These are phyloP conservation scores for Eulemur rubriventer DNA, from an alignment of 2,797 vertebrate genomes.

Conservation along the genomic window DNA sequence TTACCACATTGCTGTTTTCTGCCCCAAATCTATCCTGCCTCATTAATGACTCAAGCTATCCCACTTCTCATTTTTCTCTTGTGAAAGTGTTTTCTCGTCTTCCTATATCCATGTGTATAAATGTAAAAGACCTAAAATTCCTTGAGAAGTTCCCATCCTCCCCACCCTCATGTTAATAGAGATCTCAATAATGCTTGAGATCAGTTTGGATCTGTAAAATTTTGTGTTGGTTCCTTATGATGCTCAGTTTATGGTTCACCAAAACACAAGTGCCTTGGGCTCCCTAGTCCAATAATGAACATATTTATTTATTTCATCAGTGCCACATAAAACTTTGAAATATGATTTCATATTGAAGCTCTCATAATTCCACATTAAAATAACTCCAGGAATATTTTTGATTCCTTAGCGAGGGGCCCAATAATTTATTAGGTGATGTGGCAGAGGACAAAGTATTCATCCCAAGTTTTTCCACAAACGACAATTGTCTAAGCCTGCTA, in stretches of 20 bases:
- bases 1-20: not conserved
- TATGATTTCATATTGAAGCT: not conserved
- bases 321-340: constrained; percentile 9
- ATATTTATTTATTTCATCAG: not conserved
- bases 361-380: not conserved
- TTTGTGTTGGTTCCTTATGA: not conserved
- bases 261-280: not conserved
- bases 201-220: not conserved
- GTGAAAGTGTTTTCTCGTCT: not conserved
- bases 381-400: not conserved
- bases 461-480: not conserved
- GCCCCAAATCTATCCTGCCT: not conserved
- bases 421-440: not conserved
- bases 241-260: not conserved
- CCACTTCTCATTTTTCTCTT: not conserved
- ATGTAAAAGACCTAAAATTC: not conserved
- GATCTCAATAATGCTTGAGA: not conserved
- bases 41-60: not conserved
- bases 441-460: not conserved
- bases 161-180: not conserved
- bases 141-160: not conserved
- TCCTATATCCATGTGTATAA: not conserved
- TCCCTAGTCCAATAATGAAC: not conserved
- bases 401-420: not conserved
- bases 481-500: not conserved